Evolutionary conservation across 2,113 vertebrate species (phyloP).

Genomic region (Phrynocephalus versicolor): DNA sequence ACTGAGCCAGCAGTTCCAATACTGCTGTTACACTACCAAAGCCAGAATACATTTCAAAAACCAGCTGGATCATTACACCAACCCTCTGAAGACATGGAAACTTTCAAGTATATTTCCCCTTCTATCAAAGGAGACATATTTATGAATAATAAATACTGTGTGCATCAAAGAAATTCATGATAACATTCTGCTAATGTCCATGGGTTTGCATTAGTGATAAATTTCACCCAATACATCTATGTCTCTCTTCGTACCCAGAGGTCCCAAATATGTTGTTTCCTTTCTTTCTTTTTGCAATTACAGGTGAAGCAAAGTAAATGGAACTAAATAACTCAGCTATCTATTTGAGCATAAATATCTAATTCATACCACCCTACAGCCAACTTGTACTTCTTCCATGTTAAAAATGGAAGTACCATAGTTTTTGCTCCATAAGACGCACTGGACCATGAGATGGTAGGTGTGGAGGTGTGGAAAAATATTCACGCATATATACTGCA

Average conservation of each 20-base stretch:
- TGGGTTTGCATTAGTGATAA: constrained; percentile 14
- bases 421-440: too few species aligned
- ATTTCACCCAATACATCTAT: background rate
- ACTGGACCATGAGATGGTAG: too few species aligned
- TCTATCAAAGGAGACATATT: constrained; percentile 38
- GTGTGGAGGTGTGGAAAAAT: too few species aligned
- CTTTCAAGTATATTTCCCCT: constrained; percentile 44
- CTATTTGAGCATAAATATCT: constrained; percentile 12
- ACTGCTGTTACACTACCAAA: constrained; percentile 43
- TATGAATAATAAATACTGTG: constrained; percentile 34
- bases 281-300: constrained; percentile 19
- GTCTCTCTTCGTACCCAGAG: background rate
- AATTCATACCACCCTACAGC: background rate
- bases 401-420: too few species aligned
- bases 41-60: constrained; percentile 54
- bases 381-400: background rate
- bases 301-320: background rate
- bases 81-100: constrained; percentile 50
- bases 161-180: background rate
- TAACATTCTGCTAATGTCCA: constrained; percentile 30
- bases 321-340: background rate
- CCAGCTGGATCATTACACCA: constrained; percentile 51
- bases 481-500: too few species aligned
- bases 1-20: constrained; percentile 54
- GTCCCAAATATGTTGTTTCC: background rate